A percentile compares a stretch with the other conserved stretches of the same genome.
Evolutionary conservation across 2,888 invertebrate species (phyloP).

Genomic region (Crepidodera aurea): DNA sequence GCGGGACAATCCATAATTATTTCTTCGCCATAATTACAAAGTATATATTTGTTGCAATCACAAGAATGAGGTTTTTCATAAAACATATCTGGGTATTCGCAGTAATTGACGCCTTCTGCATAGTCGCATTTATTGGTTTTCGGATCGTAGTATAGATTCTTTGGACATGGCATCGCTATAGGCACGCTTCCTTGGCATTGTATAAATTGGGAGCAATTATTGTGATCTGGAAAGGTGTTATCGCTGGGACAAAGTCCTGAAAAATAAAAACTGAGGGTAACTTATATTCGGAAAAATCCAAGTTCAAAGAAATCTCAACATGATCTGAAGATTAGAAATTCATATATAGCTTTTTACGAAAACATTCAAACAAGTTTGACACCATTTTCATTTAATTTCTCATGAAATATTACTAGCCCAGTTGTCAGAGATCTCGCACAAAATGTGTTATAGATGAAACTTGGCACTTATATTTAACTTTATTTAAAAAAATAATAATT

Average conservation of each 20-base stretch:
- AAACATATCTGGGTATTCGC: neutral
- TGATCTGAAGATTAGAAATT: too few relatives aligned
- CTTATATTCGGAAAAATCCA: too few relatives aligned
- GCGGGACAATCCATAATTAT: neutral
- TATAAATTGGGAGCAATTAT: conserved; percentile 16
- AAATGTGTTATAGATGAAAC: too few relatives aligned
- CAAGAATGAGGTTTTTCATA: conserved; percentile 22
- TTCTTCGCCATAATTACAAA: conserved; percentile 8
- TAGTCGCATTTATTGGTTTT: conserved; percentile 5
- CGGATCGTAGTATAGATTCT: neutral
- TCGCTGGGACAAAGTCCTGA: neutral
- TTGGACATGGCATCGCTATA: conserved; percentile 3
- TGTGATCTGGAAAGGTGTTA: neutral
- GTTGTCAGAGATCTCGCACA: too few relatives aligned
- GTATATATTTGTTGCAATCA: conserved; percentile 22
- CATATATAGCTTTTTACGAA: too few relatives aligned
- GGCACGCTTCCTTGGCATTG: neutral
- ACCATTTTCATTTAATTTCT: too few relatives aligned
- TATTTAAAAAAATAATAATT: too few relatives aligned
- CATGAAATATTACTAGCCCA: too few relatives aligned
- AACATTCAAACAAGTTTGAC: too few relatives aligned
- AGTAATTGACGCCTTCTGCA: conserved; percentile 1
- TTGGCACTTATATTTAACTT: too few relatives aligned
- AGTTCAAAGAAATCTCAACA: too few relatives aligned
- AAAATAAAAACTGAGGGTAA: too few relatives aligned